These are phyloP conservation scores for Bombus confusus DNA, from an alignment of 1,140 invertebrate genomes.

Conservation along the genomic window DNA sequence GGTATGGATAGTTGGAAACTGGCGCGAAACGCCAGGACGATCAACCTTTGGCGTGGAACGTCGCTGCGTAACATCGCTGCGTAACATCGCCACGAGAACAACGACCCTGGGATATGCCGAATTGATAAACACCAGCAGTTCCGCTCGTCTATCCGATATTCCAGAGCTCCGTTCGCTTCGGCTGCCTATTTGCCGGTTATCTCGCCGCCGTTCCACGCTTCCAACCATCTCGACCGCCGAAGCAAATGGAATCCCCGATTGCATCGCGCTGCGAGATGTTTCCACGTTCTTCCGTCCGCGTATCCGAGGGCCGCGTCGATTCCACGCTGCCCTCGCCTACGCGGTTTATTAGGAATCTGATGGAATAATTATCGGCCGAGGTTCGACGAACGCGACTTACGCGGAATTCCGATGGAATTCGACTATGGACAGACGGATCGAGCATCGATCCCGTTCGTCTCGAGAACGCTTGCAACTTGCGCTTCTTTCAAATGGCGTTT, in stretches of 20 bases:
- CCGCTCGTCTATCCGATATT: constrained; percentile 33
- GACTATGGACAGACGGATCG: too few species aligned
- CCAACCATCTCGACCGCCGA: constrained; percentile 9
- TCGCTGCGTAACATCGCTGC: too few species aligned
- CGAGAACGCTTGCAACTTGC: neutral
- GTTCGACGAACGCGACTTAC: neutral
- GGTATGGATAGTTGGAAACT: neutral
- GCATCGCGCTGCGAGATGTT: constrained; percentile 34
- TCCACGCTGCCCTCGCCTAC: neutral
- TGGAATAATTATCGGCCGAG: constrained; percentile 40
- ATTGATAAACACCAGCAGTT: constrained; percentile 41
- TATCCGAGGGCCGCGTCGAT: neutral
- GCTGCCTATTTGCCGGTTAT: constrained; percentile 34
- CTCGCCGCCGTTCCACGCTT: constrained; percentile 29
- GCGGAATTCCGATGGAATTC: constrained; percentile 7
- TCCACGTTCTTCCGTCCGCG: constrained; percentile 26
- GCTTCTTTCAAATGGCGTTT: neutral
- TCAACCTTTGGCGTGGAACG: neutral
- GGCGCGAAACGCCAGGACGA: neutral
- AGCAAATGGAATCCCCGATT: constrained; percentile 40
- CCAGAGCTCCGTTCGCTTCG: neutral
- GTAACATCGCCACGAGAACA: constrained; percentile 10
- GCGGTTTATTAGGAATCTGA: constrained; percentile 41
- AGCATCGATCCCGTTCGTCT: neutral
- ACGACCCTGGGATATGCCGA: constrained; percentile 7